Percentiles rank a stretch among this genome's conserved stretches.
These are phyloP conservation scores for Verasper variegatus DNA, from an alignment of 2,113 vertebrate genomes.

Conservation along the genomic window DNA sequence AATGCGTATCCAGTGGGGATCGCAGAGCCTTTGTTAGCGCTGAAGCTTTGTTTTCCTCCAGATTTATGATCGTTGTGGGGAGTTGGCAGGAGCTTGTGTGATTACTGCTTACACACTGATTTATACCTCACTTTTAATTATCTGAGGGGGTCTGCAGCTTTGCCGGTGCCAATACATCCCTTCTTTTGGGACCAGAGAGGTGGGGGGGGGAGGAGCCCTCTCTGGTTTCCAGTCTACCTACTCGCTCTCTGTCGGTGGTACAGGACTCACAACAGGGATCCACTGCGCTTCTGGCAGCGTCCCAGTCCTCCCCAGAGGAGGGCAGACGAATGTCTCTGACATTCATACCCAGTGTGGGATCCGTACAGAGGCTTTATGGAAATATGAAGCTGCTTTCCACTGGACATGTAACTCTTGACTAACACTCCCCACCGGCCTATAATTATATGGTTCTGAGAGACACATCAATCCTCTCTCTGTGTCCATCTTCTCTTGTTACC, in stretches of 20 bases:
- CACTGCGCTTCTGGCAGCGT: constrained; percentile 40
- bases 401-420: constrained; percentile 60
- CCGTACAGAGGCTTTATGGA: constrained; percentile 59
- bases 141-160: constrained; percentile 74
- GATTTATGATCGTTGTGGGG: constrained; percentile 78
- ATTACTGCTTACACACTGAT: constrained; percentile 83
- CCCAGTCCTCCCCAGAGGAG: constrained; percentile 53
- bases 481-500: constrained; percentile 39
- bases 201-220: constrained; percentile 32
- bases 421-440: constrained; percentile 50
- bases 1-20: constrained; percentile 66
- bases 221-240: constrained; percentile 62
- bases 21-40: constrained; percentile 70
- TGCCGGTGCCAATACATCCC: constrained; percentile 63
- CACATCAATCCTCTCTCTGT: constrained; percentile 55
- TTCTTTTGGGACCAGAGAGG: constrained; percentile 62
- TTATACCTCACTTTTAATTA: constrained; percentile 86
- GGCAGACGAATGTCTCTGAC: constrained; percentile 65
- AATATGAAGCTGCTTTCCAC: constrained; percentile 68
- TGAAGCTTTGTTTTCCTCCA: constrained; percentile 75
- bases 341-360: constrained; percentile 63
- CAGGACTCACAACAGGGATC: constrained; percentile 35
- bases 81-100: constrained; percentile 77
- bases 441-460: constrained; percentile 52
- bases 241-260: constrained; percentile 36